Conservation (phyloP, 2,113 vertebrate species). For the Halcyon senegalensis region DNA sequence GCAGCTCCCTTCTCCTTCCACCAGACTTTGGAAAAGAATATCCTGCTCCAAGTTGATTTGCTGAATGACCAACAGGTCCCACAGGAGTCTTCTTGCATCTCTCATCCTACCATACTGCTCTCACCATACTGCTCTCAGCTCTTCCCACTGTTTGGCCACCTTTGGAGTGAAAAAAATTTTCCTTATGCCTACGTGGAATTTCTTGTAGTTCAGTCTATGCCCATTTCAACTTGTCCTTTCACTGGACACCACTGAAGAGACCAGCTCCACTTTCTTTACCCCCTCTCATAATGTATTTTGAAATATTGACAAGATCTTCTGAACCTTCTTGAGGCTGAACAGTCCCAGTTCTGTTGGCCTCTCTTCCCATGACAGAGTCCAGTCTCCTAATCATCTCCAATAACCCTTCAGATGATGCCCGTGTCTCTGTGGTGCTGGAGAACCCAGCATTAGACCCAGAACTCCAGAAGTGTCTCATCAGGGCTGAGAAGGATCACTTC, state of each 20-base stretch:
- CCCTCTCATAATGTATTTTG: not conserved
- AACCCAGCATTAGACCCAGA: not conserved
- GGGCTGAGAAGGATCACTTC: not conserved
- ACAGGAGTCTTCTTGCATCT: not conserved
- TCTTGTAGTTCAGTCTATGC: not conserved
- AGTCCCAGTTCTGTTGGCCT: not conserved
- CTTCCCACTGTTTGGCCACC: not conserved
- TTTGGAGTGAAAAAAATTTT: not conserved
- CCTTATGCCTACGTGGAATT: not conserved
- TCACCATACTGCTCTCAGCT: not conserved
- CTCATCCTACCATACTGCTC: too few relatives aligned
- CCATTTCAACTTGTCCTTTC: not conserved
- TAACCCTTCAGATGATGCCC: not conserved
- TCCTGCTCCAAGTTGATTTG: not conserved
- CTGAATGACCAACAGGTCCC: not conserved
- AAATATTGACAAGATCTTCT: not conserved
- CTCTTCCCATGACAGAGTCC: not conserved
- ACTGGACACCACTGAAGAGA: not conserved
- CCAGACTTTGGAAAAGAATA: not conserved
- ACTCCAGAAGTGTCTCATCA: not conserved
- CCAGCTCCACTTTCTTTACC: not conserved
- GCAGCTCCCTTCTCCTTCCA: not conserved
- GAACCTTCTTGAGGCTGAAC: not conserved
- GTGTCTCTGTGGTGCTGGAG: not conserved
- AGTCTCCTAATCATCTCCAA: not conserved